Base-by-base conservation (phyloP, 2,888 invertebrate genomes). In the Pseudoips prasinana region DNA sequence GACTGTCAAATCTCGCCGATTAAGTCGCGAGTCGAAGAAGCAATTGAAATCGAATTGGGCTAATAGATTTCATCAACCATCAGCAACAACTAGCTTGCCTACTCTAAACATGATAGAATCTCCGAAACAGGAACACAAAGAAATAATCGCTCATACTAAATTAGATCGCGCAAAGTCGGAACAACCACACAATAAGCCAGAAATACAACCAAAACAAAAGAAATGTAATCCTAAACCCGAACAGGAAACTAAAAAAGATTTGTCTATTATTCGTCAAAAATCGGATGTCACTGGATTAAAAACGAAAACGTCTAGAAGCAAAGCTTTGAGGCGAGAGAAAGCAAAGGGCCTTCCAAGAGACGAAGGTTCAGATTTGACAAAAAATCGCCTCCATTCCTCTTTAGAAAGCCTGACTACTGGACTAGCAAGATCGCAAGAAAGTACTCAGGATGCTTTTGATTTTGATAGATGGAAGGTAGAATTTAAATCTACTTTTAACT, bases 71-170 rank as follows among this genome's bases (percentile, higher is more conserved):
- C 91, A 95, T 61, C 94, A 95, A 66, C 95, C 96, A 0, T 95
- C 94, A 1, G 94, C 95, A 0, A 95, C 96, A 1, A 94, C 94
- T 0, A 95, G 95, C 46, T 73, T 96, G 30, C 96, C 96, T 1
- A 94, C 95, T 0, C 73, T 96, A 25, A 92, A 86, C 36, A 87
- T 87, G 80, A 65, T 89, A 0, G 86, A 87, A 58, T 87, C 89
- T 2, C 88, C 89, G 0, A 89, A 86, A 59, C 81, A 85, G 9
- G 88, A 87, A 44, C 53, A 50, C 0, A 82, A 77, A 26, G 59
- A 73, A 18, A 68, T 82, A 3, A 36, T 67, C 1, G 60, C 55
- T 2, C 39, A 26, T 1, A 32, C 62, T n/a, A 80, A 78, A 48
- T 34, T 58, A 3, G 77, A 83, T 46, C 70, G 77, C 19, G 86